Evolutionary conservation across 1,140 invertebrate genomes (phyloP).

Genomic region (Euborellia annulipes): DNA sequence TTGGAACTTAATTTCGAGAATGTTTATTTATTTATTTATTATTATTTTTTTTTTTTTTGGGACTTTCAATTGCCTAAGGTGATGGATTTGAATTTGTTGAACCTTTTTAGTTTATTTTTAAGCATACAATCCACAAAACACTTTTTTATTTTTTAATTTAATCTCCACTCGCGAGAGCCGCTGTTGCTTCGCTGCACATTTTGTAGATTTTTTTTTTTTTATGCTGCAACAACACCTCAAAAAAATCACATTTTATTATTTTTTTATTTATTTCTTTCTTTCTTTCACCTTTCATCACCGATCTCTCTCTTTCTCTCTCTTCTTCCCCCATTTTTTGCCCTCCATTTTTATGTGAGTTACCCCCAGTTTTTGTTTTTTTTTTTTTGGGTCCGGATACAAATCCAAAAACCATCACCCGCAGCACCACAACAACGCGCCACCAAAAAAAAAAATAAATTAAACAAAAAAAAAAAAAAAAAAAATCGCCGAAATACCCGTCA

Average conservation of each 20-base stretch:
- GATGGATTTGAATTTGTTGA: constrained; percentile 15
- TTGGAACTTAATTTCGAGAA: neutral
- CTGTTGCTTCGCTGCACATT: too few relatives aligned
- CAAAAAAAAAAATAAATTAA: constrained; percentile 13
- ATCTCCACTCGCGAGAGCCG: neutral
- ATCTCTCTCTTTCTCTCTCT: constrained; percentile 8
- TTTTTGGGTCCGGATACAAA: too few relatives aligned
- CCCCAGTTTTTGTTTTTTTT: too few relatives aligned
- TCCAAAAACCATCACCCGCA: constrained; percentile 9
- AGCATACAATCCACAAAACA: too few relatives aligned
- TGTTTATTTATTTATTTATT: too few relatives aligned
- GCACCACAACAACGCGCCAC: constrained; percentile 11
- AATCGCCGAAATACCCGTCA: too few relatives aligned
- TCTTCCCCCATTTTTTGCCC: constrained; percentile 17
- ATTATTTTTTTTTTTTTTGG: too few relatives aligned
- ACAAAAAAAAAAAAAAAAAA: too few relatives aligned
- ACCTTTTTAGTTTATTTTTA: neutral
- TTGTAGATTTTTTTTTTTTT: neutral
- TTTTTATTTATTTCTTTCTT: too few relatives aligned
- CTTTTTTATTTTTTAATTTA: constrained; percentile 5
- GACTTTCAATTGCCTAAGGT: constrained; percentile 10
- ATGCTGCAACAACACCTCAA: constrained; percentile 19
- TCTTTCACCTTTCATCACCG: constrained; percentile 23
- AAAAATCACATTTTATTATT: too few relatives aligned
- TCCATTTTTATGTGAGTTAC: too few relatives aligned